Percentiles rank a stretch among this genome's conserved stretches.
These are phyloP conservation scores for Sesamia nonagrioides DNA, from an alignment of 1,140 invertebrate genomes.

Conservation along the genomic window DNA sequence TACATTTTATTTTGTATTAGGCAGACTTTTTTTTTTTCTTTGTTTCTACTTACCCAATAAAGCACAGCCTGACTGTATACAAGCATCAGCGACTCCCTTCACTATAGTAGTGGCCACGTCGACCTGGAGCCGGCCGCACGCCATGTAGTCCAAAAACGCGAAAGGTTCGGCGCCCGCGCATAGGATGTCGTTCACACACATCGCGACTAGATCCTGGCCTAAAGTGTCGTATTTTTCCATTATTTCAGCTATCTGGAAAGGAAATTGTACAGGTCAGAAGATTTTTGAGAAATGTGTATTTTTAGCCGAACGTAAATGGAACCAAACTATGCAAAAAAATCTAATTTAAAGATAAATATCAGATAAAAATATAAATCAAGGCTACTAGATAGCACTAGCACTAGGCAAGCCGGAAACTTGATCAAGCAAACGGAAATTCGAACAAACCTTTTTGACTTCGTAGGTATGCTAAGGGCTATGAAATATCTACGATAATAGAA, in stretches of 20 bases:
- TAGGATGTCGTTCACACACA: conserved; percentile 99
- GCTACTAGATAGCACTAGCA: too few species aligned
- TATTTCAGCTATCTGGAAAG: conserved; percentile 92
- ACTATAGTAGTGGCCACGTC: conserved; percentile 93
- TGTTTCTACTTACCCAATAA: conserved; percentile 89
- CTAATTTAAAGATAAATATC: too few species aligned
- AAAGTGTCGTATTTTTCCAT: conserved; percentile 94
- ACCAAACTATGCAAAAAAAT: too few species aligned
- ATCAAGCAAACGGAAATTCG: too few species aligned
- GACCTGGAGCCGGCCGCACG: conserved; percentile 95
- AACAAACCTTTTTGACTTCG: too few species aligned
- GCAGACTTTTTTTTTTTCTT: too few species aligned
- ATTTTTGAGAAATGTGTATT: not conserved
- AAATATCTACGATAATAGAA: too few species aligned
- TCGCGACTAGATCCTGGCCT: conserved; percentile 98
- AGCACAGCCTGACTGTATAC: conserved; percentile 94
- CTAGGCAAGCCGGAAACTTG: too few species aligned
- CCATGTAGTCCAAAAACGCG: conserved; percentile 99
- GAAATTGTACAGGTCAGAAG: not conserved
- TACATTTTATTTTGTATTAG: too few species aligned
- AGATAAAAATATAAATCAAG: too few species aligned
- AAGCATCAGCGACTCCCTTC: conserved; percentile 95
- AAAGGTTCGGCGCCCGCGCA: conserved; percentile 98
- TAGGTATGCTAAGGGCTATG: too few species aligned
- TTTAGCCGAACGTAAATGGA: too few species aligned